phyloP scores from a whole-genome alignment of 2,113 vertebrate species.

The Oreochromis niloticus region DNA sequence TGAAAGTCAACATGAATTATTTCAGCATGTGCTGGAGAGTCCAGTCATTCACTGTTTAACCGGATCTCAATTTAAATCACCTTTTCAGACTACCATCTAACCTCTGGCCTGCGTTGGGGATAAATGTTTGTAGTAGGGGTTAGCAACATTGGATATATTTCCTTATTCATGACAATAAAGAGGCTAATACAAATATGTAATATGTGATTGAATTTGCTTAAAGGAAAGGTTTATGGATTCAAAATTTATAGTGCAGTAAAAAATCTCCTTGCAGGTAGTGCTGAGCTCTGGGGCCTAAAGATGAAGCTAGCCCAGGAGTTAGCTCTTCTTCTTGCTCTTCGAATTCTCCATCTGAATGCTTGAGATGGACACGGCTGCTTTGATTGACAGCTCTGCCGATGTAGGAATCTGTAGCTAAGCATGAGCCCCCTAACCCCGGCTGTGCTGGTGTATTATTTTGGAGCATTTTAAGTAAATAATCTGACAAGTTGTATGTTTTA shows the following conservation, averaged over 20 bases:
- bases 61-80: slow-evolving; percentile 5
- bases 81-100: not conserved
- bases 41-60: not conserved
- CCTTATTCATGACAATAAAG: not conserved
- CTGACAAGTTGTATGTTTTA: not conserved
- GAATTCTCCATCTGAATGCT: not conserved
- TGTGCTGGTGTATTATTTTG: not conserved
- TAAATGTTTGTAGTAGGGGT: not conserved
- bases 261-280: not conserved
- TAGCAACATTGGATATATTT: not conserved
- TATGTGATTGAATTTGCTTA: rapidly evolving
- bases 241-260: not conserved
- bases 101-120: not conserved
- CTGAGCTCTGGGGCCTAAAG: not conserved
- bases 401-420: not conserved
- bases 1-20: slow-evolving; percentile 37
- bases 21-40: slow-evolving; percentile 40
- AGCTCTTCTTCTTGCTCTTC: not conserved
- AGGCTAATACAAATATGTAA: not conserved
- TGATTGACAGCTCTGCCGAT: not conserved
- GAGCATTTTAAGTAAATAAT: not conserved
- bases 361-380: not conserved
- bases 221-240: not conserved
- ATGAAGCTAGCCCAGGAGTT: not conserved
- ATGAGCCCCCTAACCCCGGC: rapidly evolving